A percentile compares a stretch with the other conserved stretches of the same genome.
Evolutionary conservation across 2,797 vertebrate genomes (phyloP).

Genomic region (Champsocephalus esox): DNA sequence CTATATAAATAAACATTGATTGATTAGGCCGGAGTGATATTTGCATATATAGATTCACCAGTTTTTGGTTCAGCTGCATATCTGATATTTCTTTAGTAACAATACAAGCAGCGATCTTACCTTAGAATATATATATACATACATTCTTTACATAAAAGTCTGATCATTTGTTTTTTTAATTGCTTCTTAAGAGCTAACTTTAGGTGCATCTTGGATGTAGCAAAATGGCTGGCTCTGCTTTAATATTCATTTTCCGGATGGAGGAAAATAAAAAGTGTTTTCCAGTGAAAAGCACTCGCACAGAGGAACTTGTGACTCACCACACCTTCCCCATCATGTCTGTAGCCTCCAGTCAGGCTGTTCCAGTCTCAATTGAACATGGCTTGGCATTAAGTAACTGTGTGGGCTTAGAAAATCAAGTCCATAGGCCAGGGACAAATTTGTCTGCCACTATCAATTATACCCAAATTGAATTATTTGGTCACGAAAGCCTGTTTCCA

Average conservation of each 20-base stretch:
- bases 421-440: slow-evolving; percentile 53
- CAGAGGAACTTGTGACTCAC: slow-evolving; percentile 54
- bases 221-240: slow-evolving; percentile 27
- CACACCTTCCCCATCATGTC: slow-evolving; percentile 60
- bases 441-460: slow-evolving; percentile 64
- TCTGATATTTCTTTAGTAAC: neutral
- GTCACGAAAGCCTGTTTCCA: slow-evolving; percentile 47
- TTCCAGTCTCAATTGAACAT: slow-evolving; percentile 52
- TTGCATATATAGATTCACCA: too few relatives aligned
- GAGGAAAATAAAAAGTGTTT: slow-evolving; percentile 27
- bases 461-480: slow-evolving; percentile 47
- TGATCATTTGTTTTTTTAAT: slow-evolving; percentile 10
- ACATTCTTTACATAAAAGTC: slow-evolving; percentile 11
- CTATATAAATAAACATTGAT: too few relatives aligned
- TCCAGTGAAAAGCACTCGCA: slow-evolving; percentile 39
- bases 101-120: slow-evolving; percentile 4
- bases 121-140: slow-evolving; percentile 9
- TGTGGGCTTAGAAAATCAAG: slow-evolving; percentile 53
- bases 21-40: too few relatives aligned
- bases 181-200: slow-evolving; percentile 16
- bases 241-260: slow-evolving; percentile 27
- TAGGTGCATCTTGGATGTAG: slow-evolving; percentile 32
- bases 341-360: slow-evolving; percentile 70
- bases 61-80: slow-evolving; percentile 1
- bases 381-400: slow-evolving; percentile 51